These are phyloP conservation scores for Dendropsophus ebraccatus DNA, from an alignment of 2,113 vertebrate species.

Conservation along the genomic window DNA sequence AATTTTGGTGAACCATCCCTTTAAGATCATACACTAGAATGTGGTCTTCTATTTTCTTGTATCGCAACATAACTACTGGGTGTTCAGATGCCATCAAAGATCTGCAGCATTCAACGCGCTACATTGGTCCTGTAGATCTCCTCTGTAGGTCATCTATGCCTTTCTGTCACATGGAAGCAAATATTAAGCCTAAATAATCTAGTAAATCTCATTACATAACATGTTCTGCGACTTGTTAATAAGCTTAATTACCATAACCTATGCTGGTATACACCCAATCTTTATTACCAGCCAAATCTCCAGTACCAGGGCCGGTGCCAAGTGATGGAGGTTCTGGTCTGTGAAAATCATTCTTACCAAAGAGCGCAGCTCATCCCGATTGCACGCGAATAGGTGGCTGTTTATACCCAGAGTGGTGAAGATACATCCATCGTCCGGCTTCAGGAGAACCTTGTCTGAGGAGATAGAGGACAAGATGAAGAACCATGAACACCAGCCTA, in stretches of 20 bases:
- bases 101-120: neutral
- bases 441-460: constrained; percentile 91
- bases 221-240: neutral
- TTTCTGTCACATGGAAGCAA: neutral
- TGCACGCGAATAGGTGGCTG: constrained; percentile 95
- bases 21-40: too few relatives aligned
- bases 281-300: neutral
- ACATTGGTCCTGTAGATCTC: neutral
- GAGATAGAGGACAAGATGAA: neutral
- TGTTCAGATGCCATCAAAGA: neutral
- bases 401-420: constrained; percentile 97
- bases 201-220: neutral
- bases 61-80: too few relatives aligned
- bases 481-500: neutral
- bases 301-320: neutral
- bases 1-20: too few relatives aligned
- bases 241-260: neutral
- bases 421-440: constrained; percentile 93
- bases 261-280: neutral
- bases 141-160: neutral
- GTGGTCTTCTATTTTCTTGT: too few relatives aligned
- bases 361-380: constrained; percentile 82
- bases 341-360: constrained; percentile 77
- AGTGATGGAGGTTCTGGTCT: neutral
- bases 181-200: neutral